Evolutionary conservation across 2,113 vertebrate species (phyloP).

Genomic region (Charina bottae): DNA sequence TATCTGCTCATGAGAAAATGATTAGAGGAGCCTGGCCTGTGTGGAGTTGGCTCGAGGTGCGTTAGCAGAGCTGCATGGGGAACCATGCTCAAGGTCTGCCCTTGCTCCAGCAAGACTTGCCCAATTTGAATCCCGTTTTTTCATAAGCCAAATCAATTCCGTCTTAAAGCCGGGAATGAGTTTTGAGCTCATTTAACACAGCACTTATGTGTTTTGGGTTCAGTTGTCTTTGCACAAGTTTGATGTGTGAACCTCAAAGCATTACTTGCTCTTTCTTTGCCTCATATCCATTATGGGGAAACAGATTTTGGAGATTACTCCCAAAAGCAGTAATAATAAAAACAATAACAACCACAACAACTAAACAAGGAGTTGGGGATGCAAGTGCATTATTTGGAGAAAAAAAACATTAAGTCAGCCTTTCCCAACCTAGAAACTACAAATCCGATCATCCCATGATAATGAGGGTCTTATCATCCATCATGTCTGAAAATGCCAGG

Average conservation of each 20-base stretch:
- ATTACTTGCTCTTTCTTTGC: background rate
- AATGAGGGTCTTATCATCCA: background rate
- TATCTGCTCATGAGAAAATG: constrained; percentile 16
- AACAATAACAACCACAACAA: background rate
- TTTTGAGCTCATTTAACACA: constrained; percentile 45
- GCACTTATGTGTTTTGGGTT: constrained; percentile 41
- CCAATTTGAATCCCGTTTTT: constrained; percentile 41
- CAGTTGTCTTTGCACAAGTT: constrained; percentile 61
- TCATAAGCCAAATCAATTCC: constrained; percentile 62
- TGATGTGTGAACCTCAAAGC: constrained; percentile 51
- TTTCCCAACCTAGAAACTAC: background rate
- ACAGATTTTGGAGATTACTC: background rate
- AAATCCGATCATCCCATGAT: background rate
- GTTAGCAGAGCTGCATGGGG: constrained; percentile 34
- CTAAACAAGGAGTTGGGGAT: background rate
- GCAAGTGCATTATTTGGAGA: background rate
- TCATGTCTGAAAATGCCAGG: background rate
- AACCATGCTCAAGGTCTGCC: constrained; percentile 55
- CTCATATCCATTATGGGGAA: background rate
- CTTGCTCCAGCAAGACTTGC: constrained; percentile 45
- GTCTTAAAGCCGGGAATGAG: constrained; percentile 65
- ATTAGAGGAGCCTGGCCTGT: constrained; percentile 7
- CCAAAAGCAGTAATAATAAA: background rate
- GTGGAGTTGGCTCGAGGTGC: constrained; percentile 40
- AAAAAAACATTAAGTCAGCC: too few relatives aligned